Evolutionary conservation across 2,888 invertebrate species (phyloP), one percentile per base, ranked within the genome.

Genomic region (Boloria selene): DNA sequence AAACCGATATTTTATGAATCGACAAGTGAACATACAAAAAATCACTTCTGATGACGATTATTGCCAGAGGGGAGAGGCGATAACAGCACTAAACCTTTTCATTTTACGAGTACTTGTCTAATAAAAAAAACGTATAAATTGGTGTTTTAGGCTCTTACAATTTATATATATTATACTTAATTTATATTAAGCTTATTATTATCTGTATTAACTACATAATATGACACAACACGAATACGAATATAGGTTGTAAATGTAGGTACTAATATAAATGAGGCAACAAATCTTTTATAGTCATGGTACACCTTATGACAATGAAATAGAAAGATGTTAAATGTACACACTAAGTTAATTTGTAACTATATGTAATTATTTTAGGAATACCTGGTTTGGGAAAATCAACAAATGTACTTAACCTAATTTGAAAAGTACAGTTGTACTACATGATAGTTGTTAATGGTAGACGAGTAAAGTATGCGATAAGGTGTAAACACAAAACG

Each of bases 51-150:
- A 82, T 77, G 79, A 79, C 78, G 76, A 80, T 79, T 74, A 79
- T 72, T 70, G 75, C 67, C 74, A 69, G 75, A 75, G 75, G 76
- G 77, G 74, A 72, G 74, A 73, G 58, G 70, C 72, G 72, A 69
- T 69, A 71, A 72, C 69, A 71, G 72, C 74, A 78, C 77, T 84
- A 87, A 86, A 64, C 80, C 74, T 68, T 75, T 77, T 71, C 71
- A 78, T 70, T 90, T 90, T 89, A 90, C 78, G 82, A 78, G 69
- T 71, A 68, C 81, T 81, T 86, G 85, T 82, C 83, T 85, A 87
- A 86, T 89, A 88, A 87, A 88, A 88, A 81, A 84, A 87, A 84
- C 80, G 77, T 82, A 81, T 83, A 81, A 83, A 83, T 84, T 74
- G 75, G 64, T 70, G 65, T 68, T 73, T 70, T 65, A 65, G 66